These are phyloP conservation scores for Vimba vimba DNA, from an alignment of 2,113 vertebrate species.

Conservation along the genomic window DNA sequence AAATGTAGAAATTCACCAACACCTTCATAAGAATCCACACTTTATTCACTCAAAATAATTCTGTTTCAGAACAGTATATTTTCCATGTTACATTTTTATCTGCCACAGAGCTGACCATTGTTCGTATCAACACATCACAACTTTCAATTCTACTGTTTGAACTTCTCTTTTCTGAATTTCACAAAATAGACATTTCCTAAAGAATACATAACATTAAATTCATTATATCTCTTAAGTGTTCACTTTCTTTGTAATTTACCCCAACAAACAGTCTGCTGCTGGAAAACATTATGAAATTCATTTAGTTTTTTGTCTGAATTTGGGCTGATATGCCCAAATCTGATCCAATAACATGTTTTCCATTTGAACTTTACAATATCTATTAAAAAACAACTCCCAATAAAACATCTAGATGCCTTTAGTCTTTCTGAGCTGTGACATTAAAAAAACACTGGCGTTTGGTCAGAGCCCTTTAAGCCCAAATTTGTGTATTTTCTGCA, in stretches of 20 bases:
- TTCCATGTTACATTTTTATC: neutral
- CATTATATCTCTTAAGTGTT: neutral
- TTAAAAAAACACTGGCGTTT: neutral
- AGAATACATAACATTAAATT: neutral
- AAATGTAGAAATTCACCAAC: neutral
- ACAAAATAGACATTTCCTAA: neutral
- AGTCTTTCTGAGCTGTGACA: neutral
- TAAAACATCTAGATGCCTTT: neutral
- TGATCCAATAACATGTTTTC: neutral
- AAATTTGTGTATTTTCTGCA: slow-evolving; percentile 10
- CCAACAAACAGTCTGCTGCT: neutral
- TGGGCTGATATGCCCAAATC: neutral
- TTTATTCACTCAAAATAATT: neutral
- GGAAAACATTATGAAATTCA: neutral
- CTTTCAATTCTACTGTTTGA: neutral
- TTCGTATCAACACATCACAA: neutral
- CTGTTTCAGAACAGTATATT: neutral
- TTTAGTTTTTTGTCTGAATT: neutral
- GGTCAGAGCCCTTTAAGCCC: neutral
- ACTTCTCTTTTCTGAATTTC: neutral
- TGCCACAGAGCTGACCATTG: neutral
- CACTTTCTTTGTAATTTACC: neutral
- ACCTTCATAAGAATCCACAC: neutral
- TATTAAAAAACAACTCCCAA: neutral
- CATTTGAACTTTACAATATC: neutral